These are phyloP conservation scores for Erpetoichthys calabaricus DNA, from an alignment of 2,797 vertebrate species.

Conservation along the genomic window DNA sequence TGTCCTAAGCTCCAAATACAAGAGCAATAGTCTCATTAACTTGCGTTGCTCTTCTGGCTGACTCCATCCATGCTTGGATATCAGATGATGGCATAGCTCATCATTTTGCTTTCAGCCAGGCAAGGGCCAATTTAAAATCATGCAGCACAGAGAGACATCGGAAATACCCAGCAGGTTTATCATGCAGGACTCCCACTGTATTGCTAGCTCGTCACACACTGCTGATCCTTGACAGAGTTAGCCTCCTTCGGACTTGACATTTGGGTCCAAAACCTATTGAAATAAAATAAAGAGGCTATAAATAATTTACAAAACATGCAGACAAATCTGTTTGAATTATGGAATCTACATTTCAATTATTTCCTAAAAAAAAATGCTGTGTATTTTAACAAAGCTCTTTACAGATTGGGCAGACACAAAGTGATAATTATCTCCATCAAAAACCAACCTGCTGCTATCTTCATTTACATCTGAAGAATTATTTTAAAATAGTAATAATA, in stretches of 20 bases:
- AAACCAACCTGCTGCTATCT: too few relatives aligned
- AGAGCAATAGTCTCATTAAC: slow-evolving; percentile 52
- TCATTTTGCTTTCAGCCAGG: slow-evolving; percentile 40
- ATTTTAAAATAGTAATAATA: too few relatives aligned
- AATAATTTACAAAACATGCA: slow-evolving; percentile 24
- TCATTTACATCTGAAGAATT: too few relatives aligned
- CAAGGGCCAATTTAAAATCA: slow-evolving; percentile 42
- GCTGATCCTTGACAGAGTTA: slow-evolving; percentile 42
- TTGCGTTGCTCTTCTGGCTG: slow-evolving; percentile 48
- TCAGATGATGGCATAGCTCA: slow-evolving; percentile 43
- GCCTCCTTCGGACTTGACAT: slow-evolving; percentile 48
- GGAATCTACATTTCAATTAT: too few relatives aligned
- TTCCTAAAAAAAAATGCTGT: too few relatives aligned
- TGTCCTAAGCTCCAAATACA: slow-evolving; percentile 41
- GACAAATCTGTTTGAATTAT: too few relatives aligned
- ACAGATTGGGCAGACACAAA: too few relatives aligned
- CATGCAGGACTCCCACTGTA: slow-evolving; percentile 23
- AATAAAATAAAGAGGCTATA: slow-evolving; percentile 37
- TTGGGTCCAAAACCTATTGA: slow-evolving; percentile 52
- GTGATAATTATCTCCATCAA: too few relatives aligned
- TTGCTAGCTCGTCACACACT: slow-evolving; percentile 41
- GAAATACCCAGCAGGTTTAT: slow-evolving; percentile 33
- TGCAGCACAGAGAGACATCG: slow-evolving; percentile 25
- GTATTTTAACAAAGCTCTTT: too few relatives aligned
- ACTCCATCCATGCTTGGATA: slow-evolving; percentile 61